Conservation (phyloP, 2,113 vertebrate genomes). For the Heterotilapia buettikoferi region DNA sequence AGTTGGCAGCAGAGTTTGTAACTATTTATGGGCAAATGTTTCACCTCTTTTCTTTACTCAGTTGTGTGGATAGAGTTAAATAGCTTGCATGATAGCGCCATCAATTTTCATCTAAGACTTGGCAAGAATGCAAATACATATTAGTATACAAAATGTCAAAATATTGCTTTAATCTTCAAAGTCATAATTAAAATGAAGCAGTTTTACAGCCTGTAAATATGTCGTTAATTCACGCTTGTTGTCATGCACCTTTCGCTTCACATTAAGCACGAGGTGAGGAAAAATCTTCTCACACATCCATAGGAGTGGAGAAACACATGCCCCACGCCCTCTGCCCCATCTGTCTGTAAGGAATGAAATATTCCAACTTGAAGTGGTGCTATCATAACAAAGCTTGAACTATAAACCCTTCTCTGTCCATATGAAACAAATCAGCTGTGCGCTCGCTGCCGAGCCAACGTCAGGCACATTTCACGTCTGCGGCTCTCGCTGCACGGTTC, state of each 20-base stretch:
- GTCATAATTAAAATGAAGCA: not conserved
- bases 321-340: not conserved
- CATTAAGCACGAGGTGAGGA: not conserved
- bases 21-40: not conserved
- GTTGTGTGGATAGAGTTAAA: not conserved
- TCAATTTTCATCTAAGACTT: not conserved
- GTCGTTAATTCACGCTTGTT: not conserved
- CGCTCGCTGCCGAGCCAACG: not conserved
- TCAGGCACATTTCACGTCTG: not conserved
- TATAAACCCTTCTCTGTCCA: not conserved
- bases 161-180: not conserved
- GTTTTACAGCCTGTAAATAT: not conserved
- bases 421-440: slow-evolving; percentile 27
- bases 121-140: not conserved
- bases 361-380: not conserved
- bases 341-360: not conserved
- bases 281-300: not conserved
- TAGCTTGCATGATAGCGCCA: not conserved
- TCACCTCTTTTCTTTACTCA: not conserved
- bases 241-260: not conserved
- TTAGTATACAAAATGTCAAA: not conserved
- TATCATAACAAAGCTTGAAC: slow-evolving; percentile 22
- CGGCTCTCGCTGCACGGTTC: not conserved
- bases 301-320: not conserved
- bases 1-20: not conserved